Evolutionary conservation across 2,888 invertebrate genomes (phyloP), one percentile per base, ranked within the genome.

Genomic region (Resseliella maxima): DNA sequence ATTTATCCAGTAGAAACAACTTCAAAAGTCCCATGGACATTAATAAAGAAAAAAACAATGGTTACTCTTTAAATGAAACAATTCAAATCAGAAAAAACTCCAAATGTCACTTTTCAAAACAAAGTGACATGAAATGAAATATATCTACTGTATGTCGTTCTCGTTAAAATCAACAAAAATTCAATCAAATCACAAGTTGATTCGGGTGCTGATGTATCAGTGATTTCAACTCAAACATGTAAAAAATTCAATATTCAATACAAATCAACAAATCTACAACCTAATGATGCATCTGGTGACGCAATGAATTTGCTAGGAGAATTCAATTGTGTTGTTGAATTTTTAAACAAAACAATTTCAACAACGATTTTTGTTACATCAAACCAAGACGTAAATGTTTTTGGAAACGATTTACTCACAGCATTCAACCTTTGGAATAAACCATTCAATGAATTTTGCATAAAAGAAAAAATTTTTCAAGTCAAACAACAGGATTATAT

Each of bases 401-500:
- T 87, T 54, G 86, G 86, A 31, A 86, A 85, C 27, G 81, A 87
- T 45, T 87, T 86, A 86, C 87, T 88, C 21, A 85, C 86, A 83
- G 35, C 87, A 12, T 87, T 87, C 31, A 87, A 87, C 85, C 54
- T 87, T 15, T 86, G 87, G 64, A 72, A 88, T 54, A 86, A 87
- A 83, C 41, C 87, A 10, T 86, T 86, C 86, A 12, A 8, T 41
- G 41, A 41, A 41, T 8, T 12, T 86, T 35, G 24, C 86, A 85
- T 35, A 15, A 45, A 45, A 46, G 21, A 6, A 38, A 85, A 12
- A 41, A 72, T 72, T 72, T 8, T 31, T 27, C 72, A 72, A 15
- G 27, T 35, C 27, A 35, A 85, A 38, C 36, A 85, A 85, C 36
- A 85, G 2, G 41, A 85, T 38, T 36, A 38, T 27, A 81, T 27